Evolutionary conservation across 30 jellyfish, hydroid and myxozoan species (phyloP).

Genomic region (Cassiopea andromeda): DNA sequence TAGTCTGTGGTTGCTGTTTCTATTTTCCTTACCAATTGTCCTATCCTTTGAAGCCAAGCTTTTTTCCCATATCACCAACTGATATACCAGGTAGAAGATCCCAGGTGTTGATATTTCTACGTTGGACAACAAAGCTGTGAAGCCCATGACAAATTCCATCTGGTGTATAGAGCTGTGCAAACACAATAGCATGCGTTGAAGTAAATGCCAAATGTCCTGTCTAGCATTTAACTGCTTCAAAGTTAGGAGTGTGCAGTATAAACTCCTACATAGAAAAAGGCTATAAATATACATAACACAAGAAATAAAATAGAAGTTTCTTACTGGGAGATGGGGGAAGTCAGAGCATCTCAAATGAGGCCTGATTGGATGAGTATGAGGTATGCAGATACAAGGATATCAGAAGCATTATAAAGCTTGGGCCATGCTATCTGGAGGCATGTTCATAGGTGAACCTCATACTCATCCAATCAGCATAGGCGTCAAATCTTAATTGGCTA

Average conservation of each 20-base stretch:
- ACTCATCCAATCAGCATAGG: no score
- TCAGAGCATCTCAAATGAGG: no score
- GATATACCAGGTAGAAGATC: slow-evolving; percentile 85
- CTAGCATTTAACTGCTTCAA: slow-evolving; percentile 96
- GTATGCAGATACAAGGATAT: no score
- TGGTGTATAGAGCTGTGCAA: slow-evolving; percentile 98
- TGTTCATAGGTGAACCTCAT: no score
- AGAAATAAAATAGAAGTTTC: no score
- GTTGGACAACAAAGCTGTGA: slow-evolving; percentile 87
- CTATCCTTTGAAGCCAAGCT: slow-evolving; percentile 86
- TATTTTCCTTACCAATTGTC: slow-evolving; percentile 81
- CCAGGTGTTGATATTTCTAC: slow-evolving; percentile 55
- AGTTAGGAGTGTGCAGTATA: slow-evolving; percentile 83
- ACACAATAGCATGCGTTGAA: slow-evolving; percentile 89
- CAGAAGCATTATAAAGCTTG: no score
- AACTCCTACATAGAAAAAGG: slow-evolving; percentile 72
- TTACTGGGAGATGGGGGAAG: no score
- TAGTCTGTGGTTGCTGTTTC: no score
- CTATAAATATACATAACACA: no score
- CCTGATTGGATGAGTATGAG: no score
- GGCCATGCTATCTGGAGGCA: no score
- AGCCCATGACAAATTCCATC: slow-evolving; percentile 97
- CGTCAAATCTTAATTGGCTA: no score
- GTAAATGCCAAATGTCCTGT: slow-evolving; percentile 90
- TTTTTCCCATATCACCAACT: slow-evolving; percentile 97